Conservation (phyloP, 2,888 invertebrate species). For the Metacarcinus magister region DNA sequence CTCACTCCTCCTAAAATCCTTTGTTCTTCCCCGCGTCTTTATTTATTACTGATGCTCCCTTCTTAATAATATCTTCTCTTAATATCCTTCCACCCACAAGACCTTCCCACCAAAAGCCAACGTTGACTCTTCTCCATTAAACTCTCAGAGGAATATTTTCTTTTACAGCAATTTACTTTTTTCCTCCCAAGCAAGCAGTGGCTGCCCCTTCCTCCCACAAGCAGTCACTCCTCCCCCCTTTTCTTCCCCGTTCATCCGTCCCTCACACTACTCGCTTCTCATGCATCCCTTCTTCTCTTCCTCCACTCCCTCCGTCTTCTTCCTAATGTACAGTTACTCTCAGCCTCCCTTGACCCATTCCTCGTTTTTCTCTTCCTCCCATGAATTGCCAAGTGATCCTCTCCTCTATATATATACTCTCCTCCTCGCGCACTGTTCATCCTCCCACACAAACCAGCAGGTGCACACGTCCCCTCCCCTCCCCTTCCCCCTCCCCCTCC, state of each 20-base stretch:
- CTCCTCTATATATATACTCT: not conserved
- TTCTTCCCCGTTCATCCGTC: not conserved
- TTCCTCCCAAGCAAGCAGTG: not conserved
- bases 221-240: not conserved
- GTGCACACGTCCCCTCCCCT: slow-evolving; percentile 13
- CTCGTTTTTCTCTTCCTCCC: not conserved
- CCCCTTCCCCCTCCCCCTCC: not conserved
- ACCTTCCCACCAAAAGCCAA: not conserved
- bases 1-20: not conserved
- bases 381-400: not conserved
- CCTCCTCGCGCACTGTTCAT: not conserved
- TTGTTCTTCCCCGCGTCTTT: slow-evolving; percentile 27
- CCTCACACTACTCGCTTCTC: not conserved
- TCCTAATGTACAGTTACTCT: not conserved
- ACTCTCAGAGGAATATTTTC: not conserved
- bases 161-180: slow-evolving; percentile 6
- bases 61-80: not conserved
- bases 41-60: not conserved
- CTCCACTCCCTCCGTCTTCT: not conserved
- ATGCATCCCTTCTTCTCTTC: not conserved
- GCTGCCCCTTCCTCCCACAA: not conserved
- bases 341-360: too few relatives aligned
- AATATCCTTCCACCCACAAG: not conserved
- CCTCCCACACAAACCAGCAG: not conserved
- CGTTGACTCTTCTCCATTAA: slow-evolving; percentile 13